Evolutionary conservation across 1,140 invertebrate species (phyloP), one percentile per base, ranked within the genome.

Genomic region (Chrysoperla carnea): DNA sequence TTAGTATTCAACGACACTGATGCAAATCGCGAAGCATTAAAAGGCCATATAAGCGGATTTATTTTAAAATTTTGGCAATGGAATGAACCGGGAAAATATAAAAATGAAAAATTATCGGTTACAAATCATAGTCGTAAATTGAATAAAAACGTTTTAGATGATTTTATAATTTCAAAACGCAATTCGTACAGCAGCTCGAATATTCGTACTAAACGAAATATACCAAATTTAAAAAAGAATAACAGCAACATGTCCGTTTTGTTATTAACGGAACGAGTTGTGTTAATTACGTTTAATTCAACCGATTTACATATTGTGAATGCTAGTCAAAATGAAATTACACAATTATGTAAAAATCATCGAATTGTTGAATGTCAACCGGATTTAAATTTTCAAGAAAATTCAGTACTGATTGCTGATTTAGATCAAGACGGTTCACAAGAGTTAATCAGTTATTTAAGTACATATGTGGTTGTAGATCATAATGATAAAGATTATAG

Each of bases 51-150:
- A 36, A 65, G 69, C 23, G 81, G 81, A 1, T 84, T 84, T 62
- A 73, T 80, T 15, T 60, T 86, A 36, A 84, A 86, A 64, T 78
- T 82, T 56, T 84, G 81, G 81, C 72, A 80, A 50, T 84, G 78
- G 78, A 69, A 68, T 27, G 53, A 53, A 6, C 45, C 41, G 17
- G 8, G 27, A 35, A 29, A 37, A 42, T 29, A 48, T 36, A 37
- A 12, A 33, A 12, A 33, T 33, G 31, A 33, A 33, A 33, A 33
- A 33, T 38, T 38, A 15, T 15, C 37, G 3, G 37, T 38, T 38
- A 23, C 8, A 11, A 38, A 38, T 38, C 13, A 14, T 15, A 38
- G 37, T 13, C 13, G 13, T 33, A 33, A 33, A 6, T 11, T 33
- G 31, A 11, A 11, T 9, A 9, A 33, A 11, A 11, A 33, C n/a